Evolutionary conservation across 64 coral and sea anemone species (phyloP).

Genomic region (Hydrozoanthus tunicans): DNA sequence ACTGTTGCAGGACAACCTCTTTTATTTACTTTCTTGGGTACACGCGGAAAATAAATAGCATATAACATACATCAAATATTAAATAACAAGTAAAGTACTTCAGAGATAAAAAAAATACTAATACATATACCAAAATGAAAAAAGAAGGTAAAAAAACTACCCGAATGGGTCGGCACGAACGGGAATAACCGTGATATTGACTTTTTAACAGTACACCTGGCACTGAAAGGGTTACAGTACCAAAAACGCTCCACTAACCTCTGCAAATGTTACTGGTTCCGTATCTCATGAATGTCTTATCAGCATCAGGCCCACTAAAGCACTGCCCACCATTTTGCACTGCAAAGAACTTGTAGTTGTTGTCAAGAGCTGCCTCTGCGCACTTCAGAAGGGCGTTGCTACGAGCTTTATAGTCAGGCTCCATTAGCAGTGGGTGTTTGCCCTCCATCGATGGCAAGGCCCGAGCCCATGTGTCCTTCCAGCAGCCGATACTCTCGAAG

Average conservation of each 20-base stretch:
- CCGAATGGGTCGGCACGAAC: too few species aligned
- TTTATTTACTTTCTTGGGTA: too few species aligned
- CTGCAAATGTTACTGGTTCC: slow-evolving; percentile 67
- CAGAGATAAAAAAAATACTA: too few species aligned
- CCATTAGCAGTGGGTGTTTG: slow-evolving; percentile 71
- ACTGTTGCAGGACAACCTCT: too few species aligned
- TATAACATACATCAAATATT: too few species aligned
- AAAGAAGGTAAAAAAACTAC: too few species aligned
- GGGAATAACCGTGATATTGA: too few species aligned
- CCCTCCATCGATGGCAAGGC: slow-evolving; percentile 77
- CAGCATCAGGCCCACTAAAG: slow-evolving; percentile 77
- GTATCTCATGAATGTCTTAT: slow-evolving; percentile 77
- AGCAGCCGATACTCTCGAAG: slow-evolving; percentile 88
- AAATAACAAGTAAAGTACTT: too few species aligned
- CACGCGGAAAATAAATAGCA: too few species aligned
- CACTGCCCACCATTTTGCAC: slow-evolving; percentile 92
- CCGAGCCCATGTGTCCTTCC: slow-evolving; percentile 81
- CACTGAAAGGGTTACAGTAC: too few species aligned
- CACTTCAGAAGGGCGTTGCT: slow-evolving; percentile 91
- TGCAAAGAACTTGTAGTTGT: slow-evolving; percentile 74
- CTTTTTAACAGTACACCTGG: too few species aligned
- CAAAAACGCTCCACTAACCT: slow-evolving; percentile 29
- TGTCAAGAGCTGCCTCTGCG: slow-evolving; percentile 70
- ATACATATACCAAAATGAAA: too few species aligned
- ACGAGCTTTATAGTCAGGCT: slow-evolving; percentile 84